Percentiles rank a stretch among this genome's conserved stretches.
Conservation (phyloP, 2,797 vertebrate genomes). For the Sebastes baramenuke region DNA sequence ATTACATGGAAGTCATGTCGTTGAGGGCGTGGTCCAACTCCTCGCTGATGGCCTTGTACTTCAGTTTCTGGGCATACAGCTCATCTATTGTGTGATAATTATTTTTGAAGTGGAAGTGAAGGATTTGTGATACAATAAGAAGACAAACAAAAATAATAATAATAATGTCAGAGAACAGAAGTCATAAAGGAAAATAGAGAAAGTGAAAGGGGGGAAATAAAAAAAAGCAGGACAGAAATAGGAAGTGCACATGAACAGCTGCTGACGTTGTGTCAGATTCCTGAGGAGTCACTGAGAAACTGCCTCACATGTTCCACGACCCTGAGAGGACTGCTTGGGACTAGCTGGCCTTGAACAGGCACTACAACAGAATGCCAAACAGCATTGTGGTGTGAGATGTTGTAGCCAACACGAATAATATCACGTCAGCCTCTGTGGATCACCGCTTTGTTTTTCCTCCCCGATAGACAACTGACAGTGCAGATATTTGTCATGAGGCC, state of each 20-base stretch:
- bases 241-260: slow-evolving; percentile 62
- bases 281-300: slow-evolving; percentile 71
- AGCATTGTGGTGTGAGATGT: slow-evolving; percentile 52
- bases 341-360: slow-evolving; percentile 44
- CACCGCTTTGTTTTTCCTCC: neutral
- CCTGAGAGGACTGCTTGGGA: slow-evolving; percentile 25
- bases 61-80: slow-evolving; percentile 98
- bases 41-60: slow-evolving; percentile 99
- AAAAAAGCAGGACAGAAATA: slow-evolving; percentile 59
- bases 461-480: slow-evolving; percentile 6
- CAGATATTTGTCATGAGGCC: slow-evolving; percentile 21
- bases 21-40: slow-evolving; percentile 99
- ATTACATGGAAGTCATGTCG: slow-evolving; percentile 99
- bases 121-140: slow-evolving; percentile 18
- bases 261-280: slow-evolving; percentile 72
- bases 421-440: neutral
- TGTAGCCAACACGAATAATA: slow-evolving; percentile 35
- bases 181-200: slow-evolving; percentile 34
- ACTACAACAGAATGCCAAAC: slow-evolving; percentile 39
- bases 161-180: slow-evolving; percentile 38
- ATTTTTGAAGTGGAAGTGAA: slow-evolving; percentile 31
- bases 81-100: slow-evolving; percentile 88
- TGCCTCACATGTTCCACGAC: slow-evolving; percentile 57
- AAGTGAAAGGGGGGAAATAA: slow-evolving; percentile 2
- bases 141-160: slow-evolving; percentile 27